Evolutionary conservation across 2,113 vertebrate species (phyloP).

Genomic region (Corythoichthys intestinalis): DNA sequence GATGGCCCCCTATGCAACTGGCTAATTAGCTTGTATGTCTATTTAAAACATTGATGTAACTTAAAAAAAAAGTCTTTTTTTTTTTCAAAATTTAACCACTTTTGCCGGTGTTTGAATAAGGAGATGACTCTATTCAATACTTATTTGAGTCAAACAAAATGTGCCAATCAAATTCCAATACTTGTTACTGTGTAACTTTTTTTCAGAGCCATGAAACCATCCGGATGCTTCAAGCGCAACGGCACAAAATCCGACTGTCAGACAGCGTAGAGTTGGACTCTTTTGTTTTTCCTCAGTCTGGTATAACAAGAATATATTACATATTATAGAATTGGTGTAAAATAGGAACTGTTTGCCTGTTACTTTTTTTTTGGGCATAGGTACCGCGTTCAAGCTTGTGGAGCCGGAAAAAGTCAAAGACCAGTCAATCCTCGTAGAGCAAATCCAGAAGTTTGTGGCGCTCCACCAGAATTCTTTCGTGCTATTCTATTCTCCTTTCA

Average conservation of each 20-base stretch:
- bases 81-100: too few species aligned
- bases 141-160: too few species aligned
- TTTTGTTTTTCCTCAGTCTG: slow-evolving; percentile 86
- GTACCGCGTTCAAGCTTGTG: slow-evolving; percentile 85
- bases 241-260: slow-evolving; percentile 83
- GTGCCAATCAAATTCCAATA: too few species aligned
- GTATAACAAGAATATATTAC: slow-evolving; percentile 48
- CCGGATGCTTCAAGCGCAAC: slow-evolving; percentile 69
- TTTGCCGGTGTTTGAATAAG: too few species aligned
- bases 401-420: slow-evolving; percentile 72
- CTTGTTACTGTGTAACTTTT: not conserved
- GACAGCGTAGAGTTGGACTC: slow-evolving; percentile 77
- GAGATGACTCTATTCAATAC: too few species aligned
- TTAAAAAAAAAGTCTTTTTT: too few species aligned
- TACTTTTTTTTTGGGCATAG: slow-evolving; percentile 60
- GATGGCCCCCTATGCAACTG: too few species aligned
- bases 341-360: not conserved
- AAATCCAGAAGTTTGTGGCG: slow-evolving; percentile 77
- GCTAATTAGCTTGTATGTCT: too few species aligned
- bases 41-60: too few species aligned
- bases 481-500: slow-evolving; percentile 78
- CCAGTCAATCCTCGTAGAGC: slow-evolving; percentile 62
- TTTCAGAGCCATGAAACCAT: slow-evolving; percentile 75
- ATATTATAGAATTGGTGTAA: not conserved
- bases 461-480: slow-evolving; percentile 89